phyloP scores from a whole-genome alignment of 2,113 vertebrate species.

The Cinclus mexicanus region DNA sequence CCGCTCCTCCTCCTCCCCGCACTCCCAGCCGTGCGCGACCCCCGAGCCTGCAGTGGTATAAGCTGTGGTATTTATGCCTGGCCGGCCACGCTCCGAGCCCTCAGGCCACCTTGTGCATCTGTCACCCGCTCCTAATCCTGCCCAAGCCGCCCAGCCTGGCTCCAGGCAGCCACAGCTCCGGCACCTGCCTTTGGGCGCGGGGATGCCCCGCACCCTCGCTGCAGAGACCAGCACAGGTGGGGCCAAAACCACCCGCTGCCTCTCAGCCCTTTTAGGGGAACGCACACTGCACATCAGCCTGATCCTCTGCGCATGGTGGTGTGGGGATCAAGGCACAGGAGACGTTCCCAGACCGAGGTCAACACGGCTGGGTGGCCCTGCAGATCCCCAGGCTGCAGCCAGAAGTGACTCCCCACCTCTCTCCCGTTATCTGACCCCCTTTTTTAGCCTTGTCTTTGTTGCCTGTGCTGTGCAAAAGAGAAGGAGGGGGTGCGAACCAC shows the following conservation, averaged over 20 bases:
- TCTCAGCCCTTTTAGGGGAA: no score
- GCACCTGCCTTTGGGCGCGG: neutral
- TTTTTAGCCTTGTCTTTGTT: neutral
- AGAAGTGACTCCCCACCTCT: neutral
- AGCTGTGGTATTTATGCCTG: neutral
- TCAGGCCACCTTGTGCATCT: slow-evolving; percentile 27
- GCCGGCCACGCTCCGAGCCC: neutral
- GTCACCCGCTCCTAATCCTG: slow-evolving; percentile 28
- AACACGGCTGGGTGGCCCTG: no score
- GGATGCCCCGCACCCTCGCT: neutral
- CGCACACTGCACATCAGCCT: neutral
- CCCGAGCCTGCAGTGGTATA: neutral
- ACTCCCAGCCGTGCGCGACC: no score
- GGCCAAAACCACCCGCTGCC: fast-evolving
- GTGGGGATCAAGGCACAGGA: fast-evolving
- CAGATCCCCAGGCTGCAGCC: neutral
- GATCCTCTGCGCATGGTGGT: fast-evolving
- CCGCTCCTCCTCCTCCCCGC: neutral
- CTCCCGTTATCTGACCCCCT: neutral
- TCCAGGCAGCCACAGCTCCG: neutral
- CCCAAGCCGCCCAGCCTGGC: neutral
- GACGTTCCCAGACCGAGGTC: neutral
- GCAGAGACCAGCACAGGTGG: neutral
- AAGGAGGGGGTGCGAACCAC: neutral
- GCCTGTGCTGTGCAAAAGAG: fast-evolving